These are phyloP conservation scores for Myotis vivesi DNA, from an alignment of 2,797 vertebrate species.

Conservation along the genomic window DNA sequence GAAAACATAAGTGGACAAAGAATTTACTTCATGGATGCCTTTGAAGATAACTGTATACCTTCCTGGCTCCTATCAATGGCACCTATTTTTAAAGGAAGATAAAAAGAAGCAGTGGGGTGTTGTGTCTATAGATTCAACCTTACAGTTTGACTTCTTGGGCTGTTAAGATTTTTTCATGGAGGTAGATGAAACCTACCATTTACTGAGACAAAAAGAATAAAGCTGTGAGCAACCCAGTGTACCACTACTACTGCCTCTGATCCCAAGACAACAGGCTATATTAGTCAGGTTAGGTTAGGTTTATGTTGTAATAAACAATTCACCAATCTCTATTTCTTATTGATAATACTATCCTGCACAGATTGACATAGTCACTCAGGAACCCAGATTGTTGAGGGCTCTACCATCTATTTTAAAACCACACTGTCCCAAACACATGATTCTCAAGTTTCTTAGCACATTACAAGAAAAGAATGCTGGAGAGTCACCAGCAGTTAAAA, in stretches of 20 bases:
- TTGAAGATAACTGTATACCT: slow-evolving; percentile 2
- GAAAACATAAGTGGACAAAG: background rate
- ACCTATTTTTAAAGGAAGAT: slow-evolving; percentile 5
- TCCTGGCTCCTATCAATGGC: background rate
- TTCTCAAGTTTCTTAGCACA: background rate
- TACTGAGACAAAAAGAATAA: slow-evolving; percentile 11
- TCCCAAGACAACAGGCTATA: background rate
- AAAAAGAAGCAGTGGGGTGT: background rate
- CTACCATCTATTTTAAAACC: background rate
- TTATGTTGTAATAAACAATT: background rate
- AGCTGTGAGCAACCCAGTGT: background rate
- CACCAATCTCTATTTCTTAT: background rate
- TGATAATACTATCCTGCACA: background rate
- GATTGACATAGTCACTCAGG: background rate
- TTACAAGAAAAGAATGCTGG: background rate
- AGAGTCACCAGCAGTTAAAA: background rate
- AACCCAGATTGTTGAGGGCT: background rate
- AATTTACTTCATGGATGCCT: background rate
- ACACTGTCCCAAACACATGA: background rate
- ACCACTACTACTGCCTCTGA: background rate
- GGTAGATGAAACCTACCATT: background rate
- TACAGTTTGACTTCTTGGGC: background rate
- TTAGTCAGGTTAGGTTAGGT: background rate
- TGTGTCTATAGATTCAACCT: background rate
- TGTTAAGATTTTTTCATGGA: background rate